A percentile compares a stretch with the other conserved stretches of the same genome.
phyloP scores from a whole-genome alignment of 2,797 vertebrate species.

The Lepilemur ruficaudatus region DNA sequence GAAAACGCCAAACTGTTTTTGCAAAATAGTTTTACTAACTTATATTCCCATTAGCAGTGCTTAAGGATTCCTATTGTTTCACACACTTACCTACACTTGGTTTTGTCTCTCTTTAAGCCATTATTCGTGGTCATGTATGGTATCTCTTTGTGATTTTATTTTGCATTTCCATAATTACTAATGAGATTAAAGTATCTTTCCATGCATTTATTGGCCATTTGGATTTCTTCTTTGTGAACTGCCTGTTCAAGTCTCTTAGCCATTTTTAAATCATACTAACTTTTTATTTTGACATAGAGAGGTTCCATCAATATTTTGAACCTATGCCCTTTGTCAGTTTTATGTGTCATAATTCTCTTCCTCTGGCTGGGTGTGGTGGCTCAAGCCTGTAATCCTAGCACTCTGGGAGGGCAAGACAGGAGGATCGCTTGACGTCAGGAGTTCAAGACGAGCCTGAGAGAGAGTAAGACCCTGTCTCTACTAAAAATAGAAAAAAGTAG shows the following conservation, averaged over 20 bases:
- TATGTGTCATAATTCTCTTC: background rate
- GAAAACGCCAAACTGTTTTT: background rate
- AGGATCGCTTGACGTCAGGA: too few species aligned
- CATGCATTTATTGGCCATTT: background rate
- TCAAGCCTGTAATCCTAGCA: too few species aligned
- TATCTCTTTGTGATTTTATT: background rate
- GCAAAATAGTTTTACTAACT: background rate
- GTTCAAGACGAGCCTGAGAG: too few species aligned
- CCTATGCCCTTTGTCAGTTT: background rate
- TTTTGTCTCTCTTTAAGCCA: background rate
- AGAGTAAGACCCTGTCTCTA: too few species aligned
- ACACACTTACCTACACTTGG: background rate
- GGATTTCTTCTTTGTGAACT: background rate
- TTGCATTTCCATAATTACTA: background rate
- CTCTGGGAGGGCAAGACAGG: too few species aligned
- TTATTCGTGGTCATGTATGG: background rate
- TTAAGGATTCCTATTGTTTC: background rate
- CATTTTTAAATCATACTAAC: too few species aligned
- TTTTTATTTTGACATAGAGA: background rate
- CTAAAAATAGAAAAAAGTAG: too few species aligned
- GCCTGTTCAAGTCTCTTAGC: background rate
- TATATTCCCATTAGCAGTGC: background rate
- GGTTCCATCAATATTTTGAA: background rate
- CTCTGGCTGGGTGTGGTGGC: too few species aligned
- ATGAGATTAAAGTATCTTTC: slow-evolving; percentile 14